These are phyloP conservation scores for Polydrusus tereticollis DNA, from an alignment of 2,888 invertebrate species.

Conservation along the genomic window DNA sequence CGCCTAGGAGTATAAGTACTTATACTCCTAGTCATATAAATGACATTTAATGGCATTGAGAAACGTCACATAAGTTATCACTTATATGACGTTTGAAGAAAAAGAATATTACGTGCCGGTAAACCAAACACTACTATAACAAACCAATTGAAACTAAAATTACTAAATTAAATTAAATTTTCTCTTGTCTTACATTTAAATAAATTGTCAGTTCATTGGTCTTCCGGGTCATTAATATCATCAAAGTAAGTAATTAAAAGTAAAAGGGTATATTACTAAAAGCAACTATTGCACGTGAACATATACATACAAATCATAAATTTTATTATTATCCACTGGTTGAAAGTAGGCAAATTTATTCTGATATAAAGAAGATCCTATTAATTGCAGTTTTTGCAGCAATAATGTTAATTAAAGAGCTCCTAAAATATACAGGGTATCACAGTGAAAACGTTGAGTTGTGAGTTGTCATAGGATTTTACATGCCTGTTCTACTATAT, in stretches of 20 bases:
- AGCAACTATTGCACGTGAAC: conserved; percentile 4
- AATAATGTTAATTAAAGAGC: neutral
- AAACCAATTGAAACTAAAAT: too few species aligned
- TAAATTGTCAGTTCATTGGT: neutral
- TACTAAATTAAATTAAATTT: neutral
- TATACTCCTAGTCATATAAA: too few species aligned
- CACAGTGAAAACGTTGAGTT: too few species aligned
- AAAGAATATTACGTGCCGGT: too few species aligned
- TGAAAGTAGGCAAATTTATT: neutral
- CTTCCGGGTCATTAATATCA: conserved; percentile 9
- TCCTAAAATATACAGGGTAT: neutral
- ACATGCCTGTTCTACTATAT: neutral
- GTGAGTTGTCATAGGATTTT: neutral
- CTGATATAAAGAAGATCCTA: conserved; percentile 4
- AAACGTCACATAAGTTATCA: too few species aligned
- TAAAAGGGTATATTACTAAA: conserved; percentile 9
- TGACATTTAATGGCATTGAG: too few species aligned
- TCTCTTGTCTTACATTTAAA: neutral
- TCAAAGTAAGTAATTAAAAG: conserved; percentile 10
- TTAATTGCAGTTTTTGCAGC: conserved; percentile 9
- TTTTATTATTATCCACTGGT: neutral
- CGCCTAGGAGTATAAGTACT: too few species aligned
- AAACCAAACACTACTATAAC: too few species aligned
- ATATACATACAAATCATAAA: neutral
- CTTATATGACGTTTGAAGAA: too few species aligned